Evolutionary conservation across 1,140 invertebrate species (phyloP), one percentile per base, ranked within the genome.

Genomic region (Zaprionus ghesquierei): DNA sequence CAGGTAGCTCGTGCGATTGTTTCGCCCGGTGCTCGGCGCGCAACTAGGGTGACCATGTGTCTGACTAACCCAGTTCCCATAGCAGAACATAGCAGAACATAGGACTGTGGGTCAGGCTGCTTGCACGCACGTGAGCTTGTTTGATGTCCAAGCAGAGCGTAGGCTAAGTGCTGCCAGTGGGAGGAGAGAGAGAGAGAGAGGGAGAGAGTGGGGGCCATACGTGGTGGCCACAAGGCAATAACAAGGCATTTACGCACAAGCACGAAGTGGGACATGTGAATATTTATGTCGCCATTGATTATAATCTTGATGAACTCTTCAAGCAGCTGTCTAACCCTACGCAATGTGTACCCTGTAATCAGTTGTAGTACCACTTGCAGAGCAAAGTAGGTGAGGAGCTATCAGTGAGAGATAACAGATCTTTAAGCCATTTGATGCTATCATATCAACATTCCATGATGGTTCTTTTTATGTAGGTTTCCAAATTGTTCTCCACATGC

Each of bases 241-340:
- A 33, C 25, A 66, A 35, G 44, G 35, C 41, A 54, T 25, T 29
- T 50, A 49, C 70, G 63, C 65, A 82, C 77, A 75, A 69, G 68
- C 80, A 69, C 64, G 76, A 72, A 53, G 54, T 79, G 72, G 76
- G 64, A 65, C 81, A 84, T 79, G 76, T 79, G 73, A 76, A 79
- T 84, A 79, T 84, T 84, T 77, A 84, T 84, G 80, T 68, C 80
- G 56, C 68, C 56, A 69, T 84, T 79, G 80, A 84, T 84, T 84
- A 79, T 72, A 59, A 78, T 70, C 75, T 78, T 75, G 70, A 75
- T 82, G 76, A 84, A 77, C 80, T 79, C 53, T 59, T 41, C 53
- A 69, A 35, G 49, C 63, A 68, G 59, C 33, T 41, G 35, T 12
- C 33, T 35, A 75, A 58, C 63, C 59, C 63, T 72, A 73, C 55